Conservation (phyloP, 2,113 vertebrate species). For the Gallinago jamesoni region DNA sequence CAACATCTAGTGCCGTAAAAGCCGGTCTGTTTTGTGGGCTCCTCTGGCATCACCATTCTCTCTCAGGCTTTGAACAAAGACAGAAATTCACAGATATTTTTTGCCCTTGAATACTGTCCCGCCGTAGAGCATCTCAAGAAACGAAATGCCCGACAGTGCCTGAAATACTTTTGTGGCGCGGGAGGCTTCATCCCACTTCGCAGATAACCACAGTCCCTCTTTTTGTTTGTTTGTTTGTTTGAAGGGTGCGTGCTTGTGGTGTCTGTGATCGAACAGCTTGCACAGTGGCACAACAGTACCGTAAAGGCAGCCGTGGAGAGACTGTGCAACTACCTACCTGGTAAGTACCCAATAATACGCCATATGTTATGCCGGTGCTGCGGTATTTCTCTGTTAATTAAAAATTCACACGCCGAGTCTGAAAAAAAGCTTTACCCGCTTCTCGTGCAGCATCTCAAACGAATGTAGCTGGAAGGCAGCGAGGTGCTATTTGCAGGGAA, state of each 20-base stretch:
- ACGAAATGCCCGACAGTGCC: background rate
- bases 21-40: background rate
- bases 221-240: background rate
- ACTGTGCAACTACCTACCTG: conserved; percentile 78
- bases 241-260: conserved; percentile 76
- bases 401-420: background rate
- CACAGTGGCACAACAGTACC: conserved; percentile 75
- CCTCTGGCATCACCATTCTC: background rate
- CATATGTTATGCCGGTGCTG: background rate
- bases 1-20: background rate
- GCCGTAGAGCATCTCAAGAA: background rate
- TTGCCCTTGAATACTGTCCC: background rate
- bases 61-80: background rate
- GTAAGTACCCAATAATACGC: conserved; percentile 25
- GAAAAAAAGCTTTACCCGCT: background rate
- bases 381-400: background rate
- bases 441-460: background rate
- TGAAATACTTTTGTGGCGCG: background rate
- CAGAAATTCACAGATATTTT: background rate
- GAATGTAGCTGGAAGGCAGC: background rate
- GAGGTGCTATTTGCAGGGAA: background rate
- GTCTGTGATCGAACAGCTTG: conserved; percentile 76
- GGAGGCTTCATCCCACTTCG: background rate
- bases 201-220: accelerated
- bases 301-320: conserved; percentile 61